Evolutionary conservation across 2,113 vertebrate genomes (phyloP).

Genomic region (Nibea coibor): DNA sequence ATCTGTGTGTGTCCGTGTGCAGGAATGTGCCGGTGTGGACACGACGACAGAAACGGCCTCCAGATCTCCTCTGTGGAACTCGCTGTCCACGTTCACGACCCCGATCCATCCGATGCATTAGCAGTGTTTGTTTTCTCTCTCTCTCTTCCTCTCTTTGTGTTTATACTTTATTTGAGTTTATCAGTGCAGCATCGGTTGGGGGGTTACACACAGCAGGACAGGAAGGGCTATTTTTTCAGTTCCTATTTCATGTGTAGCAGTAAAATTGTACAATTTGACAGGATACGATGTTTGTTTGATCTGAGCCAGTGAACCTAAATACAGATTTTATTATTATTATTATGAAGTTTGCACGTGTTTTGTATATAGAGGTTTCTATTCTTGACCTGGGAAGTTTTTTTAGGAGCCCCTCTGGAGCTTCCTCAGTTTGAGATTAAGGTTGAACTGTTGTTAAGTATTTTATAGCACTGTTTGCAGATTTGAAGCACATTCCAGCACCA

Average conservation of each 20-base stretch:
- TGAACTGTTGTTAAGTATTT: neutral
- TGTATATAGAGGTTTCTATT: neutral
- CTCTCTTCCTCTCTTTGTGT: conserved; percentile 4
- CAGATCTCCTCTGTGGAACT: conserved; percentile 63
- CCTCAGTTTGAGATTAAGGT: neutral
- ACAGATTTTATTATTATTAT: conserved; percentile 21
- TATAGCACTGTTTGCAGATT: neutral
- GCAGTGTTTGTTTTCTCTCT: conserved; percentile 36
- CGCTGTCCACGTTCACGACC: conserved; percentile 70
- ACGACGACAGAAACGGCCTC: conserved; percentile 17
- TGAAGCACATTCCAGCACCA: neutral
- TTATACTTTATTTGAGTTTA: conserved; percentile 41
- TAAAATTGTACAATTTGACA: conserved; percentile 45
- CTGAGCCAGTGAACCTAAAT: conserved; percentile 33
- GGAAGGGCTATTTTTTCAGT: conserved; percentile 62
- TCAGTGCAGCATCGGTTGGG: conserved; percentile 50
- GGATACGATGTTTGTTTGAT: conserved; percentile 59
- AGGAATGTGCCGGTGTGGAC: conserved; percentile 67
- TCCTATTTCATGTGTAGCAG: conserved; percentile 47
- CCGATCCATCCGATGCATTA: conserved; percentile 51
- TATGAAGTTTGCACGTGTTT: neutral
- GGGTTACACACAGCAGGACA: conserved; percentile 50
- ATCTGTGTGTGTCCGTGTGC: conserved; percentile 34
- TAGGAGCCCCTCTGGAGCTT: neutral
- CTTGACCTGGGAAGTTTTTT: neutral